Percentiles rank a stretch among this genome's conserved stretches.
Conservation (phyloP, 2,797 vertebrate genomes). For the Simalia tracyae region DNA sequence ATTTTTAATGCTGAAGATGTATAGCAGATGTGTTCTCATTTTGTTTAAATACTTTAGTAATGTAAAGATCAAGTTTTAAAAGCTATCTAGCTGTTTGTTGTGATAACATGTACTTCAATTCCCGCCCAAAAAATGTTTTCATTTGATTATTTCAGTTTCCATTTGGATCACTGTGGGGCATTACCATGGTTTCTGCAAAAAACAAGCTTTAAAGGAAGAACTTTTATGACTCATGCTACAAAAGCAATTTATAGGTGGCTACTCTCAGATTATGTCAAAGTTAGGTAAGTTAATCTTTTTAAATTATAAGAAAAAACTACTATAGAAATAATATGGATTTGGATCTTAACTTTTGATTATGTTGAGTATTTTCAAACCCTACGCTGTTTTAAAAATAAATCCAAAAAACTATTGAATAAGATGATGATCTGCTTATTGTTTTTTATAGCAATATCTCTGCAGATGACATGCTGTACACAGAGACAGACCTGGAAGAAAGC, state of each 20-base stretch:
- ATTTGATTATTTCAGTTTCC: constrained; percentile 79
- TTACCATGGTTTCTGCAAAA: constrained; percentile 97
- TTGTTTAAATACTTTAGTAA: neutral
- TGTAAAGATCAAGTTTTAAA: neutral
- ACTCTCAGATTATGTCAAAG: constrained; percentile 96
- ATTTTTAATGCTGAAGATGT: neutral
- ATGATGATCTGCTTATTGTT: constrained; percentile 52
- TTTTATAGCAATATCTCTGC: constrained; percentile 90
- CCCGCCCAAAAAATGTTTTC: constrained; percentile 19
- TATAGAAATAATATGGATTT: neutral
- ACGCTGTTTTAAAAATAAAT: neutral
- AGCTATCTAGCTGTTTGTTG: neutral
- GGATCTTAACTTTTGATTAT: neutral
- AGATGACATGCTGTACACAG: constrained; percentile 96
- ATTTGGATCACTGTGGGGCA: constrained; percentile 94
- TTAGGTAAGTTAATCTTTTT: constrained; percentile 79
- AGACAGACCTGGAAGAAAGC: constrained; percentile 95
- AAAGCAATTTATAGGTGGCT: constrained; percentile 98
- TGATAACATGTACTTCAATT: neutral
- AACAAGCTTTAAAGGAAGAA: constrained; percentile 96
- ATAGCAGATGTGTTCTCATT: neutral
- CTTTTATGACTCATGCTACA: constrained; percentile 95
- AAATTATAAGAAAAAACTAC: neutral
- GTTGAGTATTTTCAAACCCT: neutral
- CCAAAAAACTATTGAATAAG: neutral